Evolutionary conservation across 2,113 vertebrate genomes (phyloP).

Genomic region (Engystomops pustulosus): DNA sequence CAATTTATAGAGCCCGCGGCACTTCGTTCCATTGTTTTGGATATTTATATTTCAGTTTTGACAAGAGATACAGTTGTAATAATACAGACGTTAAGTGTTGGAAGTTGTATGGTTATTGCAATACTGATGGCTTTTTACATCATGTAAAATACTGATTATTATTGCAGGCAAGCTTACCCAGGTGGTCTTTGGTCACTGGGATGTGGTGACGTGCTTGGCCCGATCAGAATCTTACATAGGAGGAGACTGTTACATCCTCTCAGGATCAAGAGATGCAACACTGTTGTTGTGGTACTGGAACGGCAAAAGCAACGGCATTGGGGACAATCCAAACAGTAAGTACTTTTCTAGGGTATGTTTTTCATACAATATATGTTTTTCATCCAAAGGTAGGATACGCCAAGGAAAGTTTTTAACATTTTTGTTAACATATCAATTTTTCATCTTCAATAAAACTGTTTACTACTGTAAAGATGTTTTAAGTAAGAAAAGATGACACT

Average conservation of each 20-base stretch:
- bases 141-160: not conserved
- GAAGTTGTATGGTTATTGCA: not conserved
- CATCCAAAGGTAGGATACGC: too few relatives aligned
- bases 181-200: constrained; percentile 96
- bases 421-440: not conserved
- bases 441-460: not conserved
- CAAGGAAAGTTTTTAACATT: too few relatives aligned
- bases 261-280: constrained; percentile 94
- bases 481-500: not conserved
- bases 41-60: not conserved
- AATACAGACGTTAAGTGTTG: not conserved
- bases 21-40: too few relatives aligned
- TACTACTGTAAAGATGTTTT: not conserved
- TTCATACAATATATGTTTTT: not conserved
- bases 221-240: constrained; percentile 96
- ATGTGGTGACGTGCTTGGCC: constrained; percentile 93
- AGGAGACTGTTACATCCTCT: constrained; percentile 95
- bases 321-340: constrained; percentile 89
- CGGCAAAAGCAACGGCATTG: constrained; percentile 88
- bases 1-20: too few relatives aligned
- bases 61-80: not conserved
- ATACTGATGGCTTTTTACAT: not conserved
- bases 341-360: not conserved
- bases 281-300: constrained; percentile 99
- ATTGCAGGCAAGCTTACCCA: constrained; percentile 91